A percentile compares a stretch with the other conserved stretches of the same genome.
These are phyloP conservation scores for Hemicentrotus pulcherrimus DNA, from an alignment of 35 echinoderm and acorn worm species.

Conservation along the genomic window DNA sequence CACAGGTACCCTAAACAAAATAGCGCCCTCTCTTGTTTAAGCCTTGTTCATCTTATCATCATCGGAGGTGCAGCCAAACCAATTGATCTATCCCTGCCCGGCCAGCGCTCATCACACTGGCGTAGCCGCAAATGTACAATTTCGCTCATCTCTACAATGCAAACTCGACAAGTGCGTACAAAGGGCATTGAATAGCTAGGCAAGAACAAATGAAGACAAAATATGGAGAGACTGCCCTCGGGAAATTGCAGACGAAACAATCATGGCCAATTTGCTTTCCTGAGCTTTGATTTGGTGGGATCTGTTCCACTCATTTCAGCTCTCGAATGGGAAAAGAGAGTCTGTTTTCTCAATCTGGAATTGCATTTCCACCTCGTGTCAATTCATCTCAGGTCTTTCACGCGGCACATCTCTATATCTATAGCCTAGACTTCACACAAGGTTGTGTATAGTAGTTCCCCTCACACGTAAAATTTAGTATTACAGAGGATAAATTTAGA, in stretches of 20 bases:
- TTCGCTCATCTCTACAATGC: neutral
- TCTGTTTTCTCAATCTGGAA: neutral
- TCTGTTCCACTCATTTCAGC: neutral
- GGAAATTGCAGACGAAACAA: constrained; percentile 17
- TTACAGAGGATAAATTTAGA: neutral
- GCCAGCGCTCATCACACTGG: neutral
- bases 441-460: neutral
- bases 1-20: neutral
- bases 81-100: neutral
- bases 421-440: neutral
- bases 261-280: constrained; percentile 26
- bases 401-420: neutral
- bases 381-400: neutral
- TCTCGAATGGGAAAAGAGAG: neutral
- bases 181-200: constrained; percentile 1
- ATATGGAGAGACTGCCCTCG: neutral
- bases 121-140: neutral
- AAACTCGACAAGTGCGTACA: neutral
- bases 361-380: neutral
- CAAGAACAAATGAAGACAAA: constrained; percentile 6
- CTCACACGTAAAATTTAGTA: neutral
- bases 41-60: neutral
- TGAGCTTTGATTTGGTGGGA: neutral
- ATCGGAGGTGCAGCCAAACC: neutral
- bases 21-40: neutral